Percentiles rank a stretch among this genome's conserved stretches.
phyloP scores from a whole-genome alignment of 2,113 vertebrate genomes.

The Otis tarda region DNA sequence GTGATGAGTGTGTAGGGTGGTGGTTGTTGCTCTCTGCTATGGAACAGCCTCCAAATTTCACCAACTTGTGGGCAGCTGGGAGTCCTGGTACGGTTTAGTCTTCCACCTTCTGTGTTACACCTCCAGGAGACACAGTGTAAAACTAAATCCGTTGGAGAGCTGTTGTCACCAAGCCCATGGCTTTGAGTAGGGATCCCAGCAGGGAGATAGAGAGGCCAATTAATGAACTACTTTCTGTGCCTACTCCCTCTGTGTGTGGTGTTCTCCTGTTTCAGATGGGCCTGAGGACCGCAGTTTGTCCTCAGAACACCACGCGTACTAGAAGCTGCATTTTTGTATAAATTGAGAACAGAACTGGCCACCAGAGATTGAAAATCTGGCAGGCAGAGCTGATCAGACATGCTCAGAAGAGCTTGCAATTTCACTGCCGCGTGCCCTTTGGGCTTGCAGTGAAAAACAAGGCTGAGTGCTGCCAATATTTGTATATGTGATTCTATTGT shows the following conservation, averaged over 20 bases:
- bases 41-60: neutral
- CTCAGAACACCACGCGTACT: neutral
- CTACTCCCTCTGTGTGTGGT: neutral
- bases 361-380: neutral
- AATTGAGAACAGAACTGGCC: neutral
- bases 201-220: neutral
- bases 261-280: neutral
- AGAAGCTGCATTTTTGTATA: neutral
- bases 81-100: neutral
- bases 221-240: neutral
- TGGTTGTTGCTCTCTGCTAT: neutral
- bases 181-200: neutral
- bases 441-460: constrained; percentile 19
- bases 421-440: constrained; percentile 15
- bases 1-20: neutral
- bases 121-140: neutral
- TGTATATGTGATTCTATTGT: neutral
- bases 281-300: neutral
- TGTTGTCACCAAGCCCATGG: neutral
- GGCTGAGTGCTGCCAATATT: neutral
- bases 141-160: neutral
- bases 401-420: constrained; percentile 42
- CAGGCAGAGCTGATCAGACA: constrained; percentile 32
- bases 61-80: neutral
- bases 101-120: neutral